These are phyloP conservation scores for Monochamus alternatus DNA, from an alignment of 2,888 invertebrate species.

Conservation along the genomic window DNA sequence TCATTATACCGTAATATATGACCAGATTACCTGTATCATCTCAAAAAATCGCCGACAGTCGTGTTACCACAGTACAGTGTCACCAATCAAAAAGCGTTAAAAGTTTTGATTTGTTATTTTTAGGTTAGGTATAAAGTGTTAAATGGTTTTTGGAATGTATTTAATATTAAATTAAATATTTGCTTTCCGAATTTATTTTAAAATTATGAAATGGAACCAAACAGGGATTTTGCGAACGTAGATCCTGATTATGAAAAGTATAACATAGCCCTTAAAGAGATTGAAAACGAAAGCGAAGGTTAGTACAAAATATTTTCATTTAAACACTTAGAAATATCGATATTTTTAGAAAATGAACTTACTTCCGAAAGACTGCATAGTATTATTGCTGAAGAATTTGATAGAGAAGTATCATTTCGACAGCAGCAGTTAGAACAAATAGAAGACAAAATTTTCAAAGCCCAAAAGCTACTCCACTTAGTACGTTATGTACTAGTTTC, in stretches of 20 bases:
- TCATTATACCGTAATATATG: no score
- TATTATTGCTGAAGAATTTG: conserved; percentile 82
- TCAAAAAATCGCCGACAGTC: no score
- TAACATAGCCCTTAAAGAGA: conserved; percentile 60
- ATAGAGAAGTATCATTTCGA: conserved; percentile 78
- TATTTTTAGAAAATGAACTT: conserved; percentile 59
- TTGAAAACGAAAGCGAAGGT: conserved; percentile 62
- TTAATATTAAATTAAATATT: no score
- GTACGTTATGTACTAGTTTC: conserved; percentile 76
- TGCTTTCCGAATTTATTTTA: no score
- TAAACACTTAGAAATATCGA: background rate
- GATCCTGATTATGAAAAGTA: conserved; percentile 65
- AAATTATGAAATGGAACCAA: conserved; percentile 41
- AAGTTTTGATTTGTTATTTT: no score
- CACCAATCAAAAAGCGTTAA: no score
- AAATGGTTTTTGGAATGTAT: no score
- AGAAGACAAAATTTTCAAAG: conserved; percentile 77
- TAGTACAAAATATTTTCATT: conserved; percentile 40
- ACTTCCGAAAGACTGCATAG: conserved; percentile 77
- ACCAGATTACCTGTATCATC: no score
- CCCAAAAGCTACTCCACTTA: conserved; percentile 75
- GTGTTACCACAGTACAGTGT: no score
- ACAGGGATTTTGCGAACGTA: conserved; percentile 48
- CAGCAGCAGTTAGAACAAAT: conserved; percentile 82
- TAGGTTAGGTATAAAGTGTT: no score